phyloP scores from a whole-genome alignment of 2,113 vertebrate genomes.

The Cavia aperea region DNA sequence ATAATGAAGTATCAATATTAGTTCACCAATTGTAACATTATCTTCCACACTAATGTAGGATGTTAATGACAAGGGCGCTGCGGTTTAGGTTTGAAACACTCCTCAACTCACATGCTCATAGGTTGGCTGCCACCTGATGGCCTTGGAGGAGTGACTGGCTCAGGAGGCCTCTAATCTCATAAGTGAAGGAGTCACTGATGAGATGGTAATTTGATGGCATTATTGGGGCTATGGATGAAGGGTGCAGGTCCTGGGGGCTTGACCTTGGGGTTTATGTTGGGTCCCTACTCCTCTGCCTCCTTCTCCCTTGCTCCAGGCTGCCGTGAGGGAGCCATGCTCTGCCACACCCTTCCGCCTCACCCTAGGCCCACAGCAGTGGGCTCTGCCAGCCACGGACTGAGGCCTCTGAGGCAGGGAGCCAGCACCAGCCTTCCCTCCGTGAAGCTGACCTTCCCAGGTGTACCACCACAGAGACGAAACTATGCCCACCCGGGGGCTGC shows the following conservation, averaged over 20 bases:
- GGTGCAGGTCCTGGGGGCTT: neutral
- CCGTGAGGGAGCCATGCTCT: neutral
- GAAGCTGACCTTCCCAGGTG: neutral
- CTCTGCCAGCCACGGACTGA: neutral
- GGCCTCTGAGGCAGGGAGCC: neutral
- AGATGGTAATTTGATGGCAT: neutral
- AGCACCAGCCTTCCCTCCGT: neutral
- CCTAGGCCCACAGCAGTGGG: neutral
- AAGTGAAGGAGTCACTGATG: neutral
- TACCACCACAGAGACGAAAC: neutral
- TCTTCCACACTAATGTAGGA: neutral
- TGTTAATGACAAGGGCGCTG: neutral
- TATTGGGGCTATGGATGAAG: neutral
- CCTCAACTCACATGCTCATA: neutral
- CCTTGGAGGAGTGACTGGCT: no score
- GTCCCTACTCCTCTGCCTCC: neutral
- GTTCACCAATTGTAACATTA: neutral
- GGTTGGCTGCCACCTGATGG: neutral
- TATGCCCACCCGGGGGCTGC: neutral
- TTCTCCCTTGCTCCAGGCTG: neutral
- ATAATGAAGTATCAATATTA: neutral
- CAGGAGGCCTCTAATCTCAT: neutral
- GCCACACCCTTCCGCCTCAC: neutral
- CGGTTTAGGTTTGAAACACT: neutral
- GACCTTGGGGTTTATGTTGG: neutral